These are phyloP conservation scores for Ancistrus triradiatus DNA, from an alignment of 2,113 vertebrate species.

Conservation along the genomic window DNA sequence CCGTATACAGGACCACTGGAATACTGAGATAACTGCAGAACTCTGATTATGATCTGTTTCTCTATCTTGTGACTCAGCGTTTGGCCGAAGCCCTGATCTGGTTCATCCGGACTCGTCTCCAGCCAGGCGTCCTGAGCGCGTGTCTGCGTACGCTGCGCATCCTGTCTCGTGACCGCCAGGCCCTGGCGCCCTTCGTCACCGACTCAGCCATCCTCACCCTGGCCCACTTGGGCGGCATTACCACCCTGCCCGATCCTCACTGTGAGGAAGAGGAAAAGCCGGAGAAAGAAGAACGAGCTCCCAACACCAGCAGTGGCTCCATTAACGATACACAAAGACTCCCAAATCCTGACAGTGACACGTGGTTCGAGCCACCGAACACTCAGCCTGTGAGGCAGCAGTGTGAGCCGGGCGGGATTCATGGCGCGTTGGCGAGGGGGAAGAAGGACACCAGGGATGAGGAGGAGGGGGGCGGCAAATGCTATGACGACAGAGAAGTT, in stretches of 20 bases:
- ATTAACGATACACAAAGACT: background rate
- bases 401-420: background rate
- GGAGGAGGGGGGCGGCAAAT: conserved; percentile 43
- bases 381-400: too few species aligned
- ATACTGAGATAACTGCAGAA: too few species aligned
- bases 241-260: background rate
- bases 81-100: conserved; percentile 53
- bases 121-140: conserved; percentile 46
- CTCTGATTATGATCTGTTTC: too few species aligned
- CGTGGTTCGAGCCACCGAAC: too few species aligned
- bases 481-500: conserved; percentile 44
- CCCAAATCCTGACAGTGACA: background rate
- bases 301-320: background rate
- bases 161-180: conserved; percentile 58
- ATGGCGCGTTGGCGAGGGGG: conserved; percentile 37
- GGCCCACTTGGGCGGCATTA: conserved; percentile 53
- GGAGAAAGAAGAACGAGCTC: background rate
- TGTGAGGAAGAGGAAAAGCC: conserved; percentile 12
- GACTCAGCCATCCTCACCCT: conserved; percentile 51
- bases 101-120: conserved; percentile 51
- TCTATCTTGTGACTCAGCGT: conserved; percentile 38
- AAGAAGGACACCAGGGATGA: conserved; percentile 50
- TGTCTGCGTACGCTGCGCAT: conserved; percentile 58
- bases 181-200: conserved; percentile 52
- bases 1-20: too few species aligned